Evolutionary conservation across 2,113 vertebrate genomes (phyloP).

Genomic region (Herpetotheres cachinnans): DNA sequence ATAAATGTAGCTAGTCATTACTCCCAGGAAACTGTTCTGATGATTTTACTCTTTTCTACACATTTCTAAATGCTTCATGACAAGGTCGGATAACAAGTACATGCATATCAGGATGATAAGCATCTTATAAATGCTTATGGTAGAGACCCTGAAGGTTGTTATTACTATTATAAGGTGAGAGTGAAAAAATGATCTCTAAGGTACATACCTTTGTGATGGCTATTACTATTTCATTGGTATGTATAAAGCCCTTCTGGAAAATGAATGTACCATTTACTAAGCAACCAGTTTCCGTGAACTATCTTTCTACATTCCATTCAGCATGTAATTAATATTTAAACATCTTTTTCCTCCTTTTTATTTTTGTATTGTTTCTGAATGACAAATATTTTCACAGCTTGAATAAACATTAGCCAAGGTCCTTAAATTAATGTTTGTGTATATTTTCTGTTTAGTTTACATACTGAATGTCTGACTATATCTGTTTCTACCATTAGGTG

Average conservation of each 20-base stretch:
- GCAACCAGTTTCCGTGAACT: background rate
- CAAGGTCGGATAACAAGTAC: background rate
- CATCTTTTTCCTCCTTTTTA: background rate
- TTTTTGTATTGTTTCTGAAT: slow-evolving; percentile 44
- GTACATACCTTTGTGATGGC: background rate
- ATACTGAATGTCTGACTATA: background rate
- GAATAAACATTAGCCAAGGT: slow-evolving; percentile 16
- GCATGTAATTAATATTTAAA: slow-evolving; percentile 57
- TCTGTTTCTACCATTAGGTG: background rate
- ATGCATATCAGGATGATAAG: background rate
- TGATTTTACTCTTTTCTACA: slow-evolving; percentile 18
- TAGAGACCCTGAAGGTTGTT: background rate
- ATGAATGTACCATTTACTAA: slow-evolving; percentile 30
- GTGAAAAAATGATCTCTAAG: background rate
- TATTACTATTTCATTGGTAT: slow-evolving; percentile 17
- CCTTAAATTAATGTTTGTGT: slow-evolving; percentile 29
- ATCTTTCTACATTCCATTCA: slow-evolving; percentile 1
- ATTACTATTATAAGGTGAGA: background rate
- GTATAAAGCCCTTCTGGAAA: background rate
- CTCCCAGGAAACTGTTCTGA: slow-evolving; percentile 16
- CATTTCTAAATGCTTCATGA: background rate
- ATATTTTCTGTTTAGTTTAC: slow-evolving; percentile 11
- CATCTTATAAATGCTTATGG: background rate
- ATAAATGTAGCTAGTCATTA: slow-evolving; percentile 13
- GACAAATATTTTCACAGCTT: slow-evolving; percentile 47